Evolutionary conservation across 1,140 invertebrate genomes (phyloP), one percentile per base, ranked within the genome.

Genomic region (Matsumurasca onukii): DNA sequence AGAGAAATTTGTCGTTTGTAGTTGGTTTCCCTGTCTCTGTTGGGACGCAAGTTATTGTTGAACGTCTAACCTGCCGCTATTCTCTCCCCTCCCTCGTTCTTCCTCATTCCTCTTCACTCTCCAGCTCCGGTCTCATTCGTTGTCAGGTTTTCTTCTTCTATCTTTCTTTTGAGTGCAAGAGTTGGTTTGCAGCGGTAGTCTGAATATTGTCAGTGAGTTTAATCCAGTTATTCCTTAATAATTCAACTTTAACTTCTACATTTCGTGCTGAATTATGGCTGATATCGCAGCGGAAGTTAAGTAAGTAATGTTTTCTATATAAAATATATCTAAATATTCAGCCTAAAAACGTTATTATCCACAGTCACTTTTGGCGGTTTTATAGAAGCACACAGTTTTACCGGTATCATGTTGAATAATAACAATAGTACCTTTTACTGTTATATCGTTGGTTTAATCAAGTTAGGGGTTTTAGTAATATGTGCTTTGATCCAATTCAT

Each of bases 111-210:
- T n/a, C n/a, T n/a, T n/a, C n/a, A n/a, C n/a, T n/a, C n/a, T n/a
- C n/a, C n/a, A n/a, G n/a, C n/a, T n/a, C n/a, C n/a, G n/a, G n/a
- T n/a, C n/a, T n/a, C n/a, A n/a, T n/a, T n/a, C n/a, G n/a, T n/a
- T n/a, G n/a, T n/a, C n/a, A n/a, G n/a, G n/a, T n/a, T n/a, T n/a
- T n/a, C n/a, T n/a, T n/a, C n/a, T n/a, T n/a, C 27, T 29, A 51
- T 69, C 45, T 67, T 61, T 31, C 51, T 57, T 57, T 61, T 24
- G 39, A 63, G 27, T n/a, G 51, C 22, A 52, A 62, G 66, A 69
- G 49, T 68, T 67, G 55, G 64, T 74, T 27, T 55, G 67, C 39
- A 57, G 70, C 71, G 69, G 72, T 72, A 73, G 71, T n/a, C n/a
- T n/a, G n/a, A n/a, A n/a, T n/a, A n/a, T n/a, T n/a, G n/a, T n/a